Conservation (phyloP, 2,113 vertebrate species). For the Lanius ludovicianus region DNA sequence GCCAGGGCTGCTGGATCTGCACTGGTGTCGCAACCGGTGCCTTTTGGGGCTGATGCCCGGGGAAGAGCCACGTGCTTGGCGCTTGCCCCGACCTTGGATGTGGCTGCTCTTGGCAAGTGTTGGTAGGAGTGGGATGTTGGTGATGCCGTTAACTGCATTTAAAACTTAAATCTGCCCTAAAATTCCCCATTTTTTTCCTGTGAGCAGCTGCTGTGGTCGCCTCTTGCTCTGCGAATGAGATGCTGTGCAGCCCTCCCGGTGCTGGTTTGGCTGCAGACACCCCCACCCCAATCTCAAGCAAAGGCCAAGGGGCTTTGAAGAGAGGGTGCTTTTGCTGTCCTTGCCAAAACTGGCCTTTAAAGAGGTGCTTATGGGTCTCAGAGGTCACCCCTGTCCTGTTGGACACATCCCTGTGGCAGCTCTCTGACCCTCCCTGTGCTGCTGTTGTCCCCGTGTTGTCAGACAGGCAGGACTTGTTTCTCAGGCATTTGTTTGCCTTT, state of each 20-base stretch:
- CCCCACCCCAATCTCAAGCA: not conserved
- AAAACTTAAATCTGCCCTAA: not conserved
- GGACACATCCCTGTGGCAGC: fast-evolving
- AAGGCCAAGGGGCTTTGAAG: not conserved
- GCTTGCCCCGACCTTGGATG: fast-evolving
- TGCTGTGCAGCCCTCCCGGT: fast-evolving
- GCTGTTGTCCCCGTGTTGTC: fast-evolving
- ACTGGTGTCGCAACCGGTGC: fast-evolving
- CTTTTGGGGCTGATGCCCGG: not conserved
- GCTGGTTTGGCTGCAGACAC: not conserved
- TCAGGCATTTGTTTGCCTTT: not conserved
- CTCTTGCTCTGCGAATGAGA: not conserved
- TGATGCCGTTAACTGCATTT: not conserved
- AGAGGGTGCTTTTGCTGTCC: not conserved
- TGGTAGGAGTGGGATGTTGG: not conserved
- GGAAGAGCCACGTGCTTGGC: not conserved
- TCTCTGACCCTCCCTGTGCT: not conserved
- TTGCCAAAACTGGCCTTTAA: not conserved
- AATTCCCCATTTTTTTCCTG: fast-evolving
- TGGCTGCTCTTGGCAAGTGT: fast-evolving
- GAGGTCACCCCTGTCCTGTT: not conserved
- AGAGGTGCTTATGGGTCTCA: no score
- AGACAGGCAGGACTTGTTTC: not conserved
- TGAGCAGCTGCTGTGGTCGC: fast-evolving
- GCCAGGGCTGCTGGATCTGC: fast-evolving